phyloP scores from a whole-genome alignment of 2,113 vertebrate species.

The Onychostruthus taczanowskii region DNA sequence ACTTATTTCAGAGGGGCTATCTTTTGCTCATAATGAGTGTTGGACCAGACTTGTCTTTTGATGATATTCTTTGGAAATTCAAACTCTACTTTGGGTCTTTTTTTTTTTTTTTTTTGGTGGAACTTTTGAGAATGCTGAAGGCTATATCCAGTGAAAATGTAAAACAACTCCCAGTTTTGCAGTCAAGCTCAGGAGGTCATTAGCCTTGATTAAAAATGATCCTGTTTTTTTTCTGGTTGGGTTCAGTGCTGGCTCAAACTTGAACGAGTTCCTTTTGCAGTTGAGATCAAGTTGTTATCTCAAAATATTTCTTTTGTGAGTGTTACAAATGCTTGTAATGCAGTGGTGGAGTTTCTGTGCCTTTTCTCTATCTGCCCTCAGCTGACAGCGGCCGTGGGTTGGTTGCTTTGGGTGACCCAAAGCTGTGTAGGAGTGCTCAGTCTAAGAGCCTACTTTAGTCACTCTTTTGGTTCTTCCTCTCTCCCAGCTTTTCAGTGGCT shows the following conservation, averaged over 20 bases:
- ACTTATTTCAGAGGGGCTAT: background rate
- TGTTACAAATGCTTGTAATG: background rate
- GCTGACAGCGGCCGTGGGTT: accelerated
- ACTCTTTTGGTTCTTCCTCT: background rate
- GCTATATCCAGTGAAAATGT: background rate
- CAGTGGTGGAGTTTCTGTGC: background rate
- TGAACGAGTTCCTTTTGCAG: background rate
- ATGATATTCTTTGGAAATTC: background rate
- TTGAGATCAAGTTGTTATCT: background rate
- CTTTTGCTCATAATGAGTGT: background rate
- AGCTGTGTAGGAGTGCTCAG: background rate
- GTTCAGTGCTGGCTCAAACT: background rate
- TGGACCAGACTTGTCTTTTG: background rate
- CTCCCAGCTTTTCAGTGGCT: background rate
- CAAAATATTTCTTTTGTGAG: background rate
- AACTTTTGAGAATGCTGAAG: background rate
- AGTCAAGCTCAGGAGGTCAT: background rate
- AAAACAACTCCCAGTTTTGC: background rate
- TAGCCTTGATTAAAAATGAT: background rate
- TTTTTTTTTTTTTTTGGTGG: background rate
- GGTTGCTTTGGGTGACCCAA: background rate
- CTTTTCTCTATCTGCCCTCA: background rate
- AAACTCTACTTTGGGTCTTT: background rate
- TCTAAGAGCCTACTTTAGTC: background rate
- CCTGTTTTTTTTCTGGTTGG: background rate